Evolutionary conservation across 2,113 vertebrate species (phyloP).

Genomic region (Progne subis): DNA sequence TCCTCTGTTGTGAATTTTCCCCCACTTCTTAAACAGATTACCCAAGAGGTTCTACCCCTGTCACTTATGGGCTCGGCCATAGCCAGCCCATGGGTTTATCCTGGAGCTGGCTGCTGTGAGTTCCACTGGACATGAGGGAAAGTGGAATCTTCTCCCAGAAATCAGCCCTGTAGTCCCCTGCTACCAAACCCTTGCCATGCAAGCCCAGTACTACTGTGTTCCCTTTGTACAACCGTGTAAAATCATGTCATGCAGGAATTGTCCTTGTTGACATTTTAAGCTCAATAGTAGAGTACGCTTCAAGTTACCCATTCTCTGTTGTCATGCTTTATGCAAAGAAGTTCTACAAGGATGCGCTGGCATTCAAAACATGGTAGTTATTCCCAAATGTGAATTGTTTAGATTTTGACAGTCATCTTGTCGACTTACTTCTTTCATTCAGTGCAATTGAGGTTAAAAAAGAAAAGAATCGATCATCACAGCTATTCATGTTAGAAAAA

Average conservation of each 20-base stretch:
- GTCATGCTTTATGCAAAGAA: not conserved
- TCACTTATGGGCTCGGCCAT: rapidly evolving
- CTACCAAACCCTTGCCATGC: not conserved
- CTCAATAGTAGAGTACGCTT: not conserved
- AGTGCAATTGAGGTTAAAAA: not conserved
- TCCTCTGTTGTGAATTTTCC: not conserved
- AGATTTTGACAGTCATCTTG: not conserved
- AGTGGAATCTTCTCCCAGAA: not conserved
- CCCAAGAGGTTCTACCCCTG: too few relatives aligned
- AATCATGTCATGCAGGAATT: not conserved
- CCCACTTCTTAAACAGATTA: not conserved
- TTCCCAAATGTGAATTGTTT: not conserved
- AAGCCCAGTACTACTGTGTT: not conserved
- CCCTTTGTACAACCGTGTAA: not conserved
- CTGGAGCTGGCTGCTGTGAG: not conserved
- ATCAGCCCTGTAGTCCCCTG: not conserved
- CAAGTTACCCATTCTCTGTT: not conserved
- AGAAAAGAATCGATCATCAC: not conserved
- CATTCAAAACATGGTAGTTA: not conserved
- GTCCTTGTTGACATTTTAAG: not conserved
- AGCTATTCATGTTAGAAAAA: not conserved
- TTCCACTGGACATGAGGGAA: rapidly evolving
- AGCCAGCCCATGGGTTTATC: rapidly evolving
- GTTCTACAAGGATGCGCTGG: not conserved
- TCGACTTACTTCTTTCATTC: not conserved